A percentile compares a stretch with the other conserved stretches of the same genome.
These are phyloP conservation scores for Pocillopora grandis DNA, from an alignment of 92 coral and sea anemone species.

Conservation along the genomic window DNA sequence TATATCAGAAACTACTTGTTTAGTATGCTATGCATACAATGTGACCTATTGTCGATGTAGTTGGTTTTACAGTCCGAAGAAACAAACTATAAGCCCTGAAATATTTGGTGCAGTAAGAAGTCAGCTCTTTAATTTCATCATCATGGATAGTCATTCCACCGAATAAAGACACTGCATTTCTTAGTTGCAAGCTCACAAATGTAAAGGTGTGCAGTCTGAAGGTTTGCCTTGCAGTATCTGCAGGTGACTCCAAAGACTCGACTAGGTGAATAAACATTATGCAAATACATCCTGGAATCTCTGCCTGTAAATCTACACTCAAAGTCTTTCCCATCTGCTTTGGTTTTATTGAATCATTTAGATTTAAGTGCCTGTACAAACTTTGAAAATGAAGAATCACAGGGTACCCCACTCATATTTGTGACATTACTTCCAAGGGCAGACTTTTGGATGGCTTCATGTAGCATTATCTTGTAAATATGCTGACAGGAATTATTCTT, in stretches of 20 bases:
- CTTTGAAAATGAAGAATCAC: conserved; percentile 34
- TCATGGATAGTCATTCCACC: conserved; percentile 27
- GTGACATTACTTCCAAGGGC: conserved; percentile 26
- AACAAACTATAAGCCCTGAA: conserved; percentile 30
- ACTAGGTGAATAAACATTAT: conserved; percentile 31
- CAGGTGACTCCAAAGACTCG: conserved; percentile 19
- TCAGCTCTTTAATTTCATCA: conserved; percentile 22
- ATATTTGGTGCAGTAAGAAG: conserved; percentile 36
- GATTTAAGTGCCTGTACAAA: conserved; percentile 33
- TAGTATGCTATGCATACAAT: neutral
- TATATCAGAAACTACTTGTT: too few species aligned
- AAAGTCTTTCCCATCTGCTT: conserved; percentile 26
- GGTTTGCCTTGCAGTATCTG: conserved; percentile 20
- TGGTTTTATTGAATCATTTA: conserved; percentile 43
- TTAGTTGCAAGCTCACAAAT: conserved; percentile 26
- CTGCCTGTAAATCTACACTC: conserved; percentile 7
- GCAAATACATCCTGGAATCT: conserved; percentile 30
- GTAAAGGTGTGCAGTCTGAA: conserved; percentile 40
- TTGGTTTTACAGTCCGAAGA: conserved; percentile 21
- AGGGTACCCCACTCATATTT: conserved; percentile 8
- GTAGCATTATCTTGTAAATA: conserved; percentile 29
- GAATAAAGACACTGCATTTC: conserved; percentile 32
- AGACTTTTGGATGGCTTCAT: conserved; percentile 17
- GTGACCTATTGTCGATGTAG: conserved; percentile 35
- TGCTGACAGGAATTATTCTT: conserved; percentile 25